Evolutionary conservation across 2,888 invertebrate genomes (phyloP).

Genomic region (Platycnemis pennipes): DNA sequence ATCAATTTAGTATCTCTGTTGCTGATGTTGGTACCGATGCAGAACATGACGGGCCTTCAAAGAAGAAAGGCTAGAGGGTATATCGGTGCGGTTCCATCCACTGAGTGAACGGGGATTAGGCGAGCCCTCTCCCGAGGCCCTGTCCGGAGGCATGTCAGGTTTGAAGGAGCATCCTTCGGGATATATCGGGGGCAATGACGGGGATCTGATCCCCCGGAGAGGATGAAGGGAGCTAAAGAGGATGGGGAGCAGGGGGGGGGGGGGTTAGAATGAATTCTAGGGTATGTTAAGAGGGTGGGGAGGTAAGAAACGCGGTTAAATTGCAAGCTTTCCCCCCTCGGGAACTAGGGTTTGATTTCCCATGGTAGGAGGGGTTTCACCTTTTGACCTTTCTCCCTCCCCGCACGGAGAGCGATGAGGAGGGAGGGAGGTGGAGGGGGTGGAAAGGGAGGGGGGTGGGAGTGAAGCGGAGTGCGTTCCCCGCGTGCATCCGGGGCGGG

Average conservation of each 20-base stretch:
- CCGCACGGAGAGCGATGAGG: neutral
- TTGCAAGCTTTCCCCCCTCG: neutral
- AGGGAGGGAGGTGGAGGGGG: neutral
- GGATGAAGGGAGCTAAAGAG: neutral
- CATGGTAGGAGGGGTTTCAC: neutral
- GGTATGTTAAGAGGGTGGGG: neutral
- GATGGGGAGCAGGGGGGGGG: neutral
- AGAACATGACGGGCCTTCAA: too few species aligned
- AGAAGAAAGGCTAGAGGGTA: too few species aligned
- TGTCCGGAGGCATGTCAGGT: too few species aligned
- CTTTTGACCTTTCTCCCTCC: neutral
- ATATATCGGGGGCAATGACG: too few species aligned
- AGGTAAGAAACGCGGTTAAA: neutral
- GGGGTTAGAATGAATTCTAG: neutral
- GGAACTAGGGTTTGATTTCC: constrained; percentile 1
- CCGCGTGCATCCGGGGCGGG: neutral
- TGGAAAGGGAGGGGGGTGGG: too few species aligned
- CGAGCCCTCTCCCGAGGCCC: too few species aligned
- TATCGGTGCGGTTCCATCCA: too few species aligned
- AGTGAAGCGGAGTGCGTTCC: neutral
- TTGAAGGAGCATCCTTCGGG: too few species aligned
- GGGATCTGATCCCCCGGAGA: too few species aligned
- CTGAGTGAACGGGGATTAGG: too few species aligned
- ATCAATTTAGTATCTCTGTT: too few species aligned
- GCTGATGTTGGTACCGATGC: too few species aligned